Conservation (phyloP, 2,797 vertebrate genomes). For the Rallus crepitans region DNA sequence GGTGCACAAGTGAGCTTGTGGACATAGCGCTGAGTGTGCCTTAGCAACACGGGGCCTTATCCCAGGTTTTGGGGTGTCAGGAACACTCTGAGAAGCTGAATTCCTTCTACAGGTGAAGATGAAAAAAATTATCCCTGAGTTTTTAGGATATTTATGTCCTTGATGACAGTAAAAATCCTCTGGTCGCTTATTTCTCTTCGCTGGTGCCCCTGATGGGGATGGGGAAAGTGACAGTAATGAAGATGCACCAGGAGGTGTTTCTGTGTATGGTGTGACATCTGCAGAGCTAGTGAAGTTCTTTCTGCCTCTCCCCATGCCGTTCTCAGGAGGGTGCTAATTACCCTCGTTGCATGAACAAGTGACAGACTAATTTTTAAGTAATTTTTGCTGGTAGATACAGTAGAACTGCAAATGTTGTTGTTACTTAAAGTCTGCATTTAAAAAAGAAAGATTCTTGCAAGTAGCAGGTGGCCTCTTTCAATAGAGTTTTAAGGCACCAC, state of each 20-base stretch:
- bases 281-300: background rate
- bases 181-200: background rate
- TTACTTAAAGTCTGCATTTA: background rate
- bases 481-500: background rate
- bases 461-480: background rate
- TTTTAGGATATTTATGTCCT: background rate
- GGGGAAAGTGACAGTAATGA: background rate
- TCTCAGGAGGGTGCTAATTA: background rate
- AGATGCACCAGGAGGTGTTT: background rate
- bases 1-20: fast-evolving
- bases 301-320: background rate
- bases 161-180: background rate
- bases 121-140: background rate
- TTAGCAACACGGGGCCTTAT: background rate
- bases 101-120: background rate
- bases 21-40: fast-evolving
- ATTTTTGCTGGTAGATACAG: background rate
- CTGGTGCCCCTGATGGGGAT: background rate
- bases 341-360: background rate
- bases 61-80: background rate
- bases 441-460: background rate
- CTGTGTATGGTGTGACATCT: fast-evolving
- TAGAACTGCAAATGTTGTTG: fast-evolving
- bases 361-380: background rate
- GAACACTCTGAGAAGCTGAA: background rate